Conservation (phyloP, 2,888 invertebrate species). For the Melinopterus prodromus region DNA sequence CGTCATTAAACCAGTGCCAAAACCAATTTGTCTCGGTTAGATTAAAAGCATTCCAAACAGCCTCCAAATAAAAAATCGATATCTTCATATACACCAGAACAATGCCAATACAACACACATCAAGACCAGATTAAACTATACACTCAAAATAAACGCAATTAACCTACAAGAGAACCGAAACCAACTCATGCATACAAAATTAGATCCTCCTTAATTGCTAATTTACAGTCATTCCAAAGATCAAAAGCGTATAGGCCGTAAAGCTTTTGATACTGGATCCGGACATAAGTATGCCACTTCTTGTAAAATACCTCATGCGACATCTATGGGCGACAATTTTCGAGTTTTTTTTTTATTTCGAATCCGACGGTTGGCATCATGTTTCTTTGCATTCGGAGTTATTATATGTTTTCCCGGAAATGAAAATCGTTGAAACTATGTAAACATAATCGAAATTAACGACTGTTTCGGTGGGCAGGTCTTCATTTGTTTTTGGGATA, state of each 20-base stretch:
- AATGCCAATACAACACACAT: not conserved
- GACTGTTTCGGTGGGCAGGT: not conserved
- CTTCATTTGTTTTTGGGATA: not conserved
- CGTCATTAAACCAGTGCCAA: not conserved
- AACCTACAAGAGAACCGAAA: conserved; percentile 20
- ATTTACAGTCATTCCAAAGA: conserved; percentile 33
- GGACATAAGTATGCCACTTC: conserved; percentile 35
- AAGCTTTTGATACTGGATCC: conserved; percentile 35
- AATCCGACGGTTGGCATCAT: not conserved
- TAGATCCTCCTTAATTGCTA: conserved; percentile 33
- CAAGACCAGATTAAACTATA: not conserved
- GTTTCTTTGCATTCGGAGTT: not conserved
- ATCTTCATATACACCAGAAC: not conserved
- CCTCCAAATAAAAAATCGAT: not conserved
- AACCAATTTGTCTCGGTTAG: not conserved
- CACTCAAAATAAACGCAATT: conserved; percentile 17
- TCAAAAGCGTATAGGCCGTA: conserved; percentile 28
- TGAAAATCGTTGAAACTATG: not conserved
- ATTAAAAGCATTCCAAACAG: not conserved
- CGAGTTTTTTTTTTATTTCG: not conserved
- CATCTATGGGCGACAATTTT: conserved; percentile 14
- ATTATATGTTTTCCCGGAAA: not conserved
- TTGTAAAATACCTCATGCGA: conserved; percentile 19
- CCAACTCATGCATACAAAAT: conserved; percentile 23
- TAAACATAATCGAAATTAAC: not conserved